Evolutionary conservation across 2,113 vertebrate genomes (phyloP).

Genomic region (Peromyscus californicus): DNA sequence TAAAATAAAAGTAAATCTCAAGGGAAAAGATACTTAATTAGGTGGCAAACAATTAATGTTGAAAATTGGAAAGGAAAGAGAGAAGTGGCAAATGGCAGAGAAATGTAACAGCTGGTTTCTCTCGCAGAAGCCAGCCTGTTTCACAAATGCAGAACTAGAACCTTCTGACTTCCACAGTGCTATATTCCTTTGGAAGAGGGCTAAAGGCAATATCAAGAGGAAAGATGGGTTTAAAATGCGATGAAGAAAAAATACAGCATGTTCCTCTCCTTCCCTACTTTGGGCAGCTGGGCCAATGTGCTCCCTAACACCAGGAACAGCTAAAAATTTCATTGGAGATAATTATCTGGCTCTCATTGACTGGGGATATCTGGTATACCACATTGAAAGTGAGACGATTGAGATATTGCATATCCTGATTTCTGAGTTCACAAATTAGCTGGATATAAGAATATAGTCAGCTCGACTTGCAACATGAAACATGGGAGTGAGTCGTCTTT

Average conservation of each 20-base stretch:
- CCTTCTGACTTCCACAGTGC: neutral
- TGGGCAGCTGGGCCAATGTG: neutral
- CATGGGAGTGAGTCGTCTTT: neutral
- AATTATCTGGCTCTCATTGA: neutral
- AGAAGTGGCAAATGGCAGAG: neutral
- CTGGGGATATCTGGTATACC: neutral
- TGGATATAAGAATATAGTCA: neutral
- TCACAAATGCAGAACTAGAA: neutral
- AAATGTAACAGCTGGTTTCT: constrained; percentile 10
- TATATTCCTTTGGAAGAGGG: neutral
- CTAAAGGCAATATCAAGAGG: neutral
- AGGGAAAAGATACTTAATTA: neutral
- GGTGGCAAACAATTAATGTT: neutral
- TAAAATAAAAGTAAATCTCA: neutral
- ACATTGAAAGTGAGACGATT: neutral
- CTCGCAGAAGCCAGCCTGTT: neutral
- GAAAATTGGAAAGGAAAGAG: neutral
- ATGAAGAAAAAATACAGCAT: neutral
- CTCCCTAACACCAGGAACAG: neutral
- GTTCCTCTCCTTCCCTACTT: neutral
- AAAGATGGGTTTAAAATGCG: neutral
- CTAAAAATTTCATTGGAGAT: neutral
- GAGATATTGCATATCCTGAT: neutral
- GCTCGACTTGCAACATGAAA: neutral
- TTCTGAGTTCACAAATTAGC: neutral